Evolutionary conservation across 2,113 vertebrate species (phyloP), one percentile per base, ranked within the genome.

Genomic region (Eptesicus fuscus): DNA sequence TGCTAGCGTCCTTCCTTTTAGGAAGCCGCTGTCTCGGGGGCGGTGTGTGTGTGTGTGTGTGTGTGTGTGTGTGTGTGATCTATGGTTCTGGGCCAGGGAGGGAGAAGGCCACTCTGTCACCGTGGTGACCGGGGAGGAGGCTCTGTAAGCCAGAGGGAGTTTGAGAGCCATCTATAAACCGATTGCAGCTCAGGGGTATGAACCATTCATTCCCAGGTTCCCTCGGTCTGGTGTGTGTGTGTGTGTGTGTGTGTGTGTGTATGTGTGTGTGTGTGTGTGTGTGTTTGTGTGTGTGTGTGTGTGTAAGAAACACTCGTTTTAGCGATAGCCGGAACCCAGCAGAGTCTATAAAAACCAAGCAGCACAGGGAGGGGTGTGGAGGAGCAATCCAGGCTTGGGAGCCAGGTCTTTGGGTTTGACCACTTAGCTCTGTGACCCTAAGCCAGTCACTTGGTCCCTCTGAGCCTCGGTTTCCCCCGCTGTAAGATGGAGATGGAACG

Each of bases 181-280:
- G 1, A 30, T 32, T 0, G 14, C 28, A 10, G 32, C 70, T 6
- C 0, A 0, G 37, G 17, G 2, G 0, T 4, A 35, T 9, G 70
- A 83, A 2, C 17, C 51, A 44, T 1, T 8, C 51, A 44, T 1
- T 8, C 28, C 59, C 59, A 2, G 4, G 44, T 16, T 22, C 44
- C 37, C 51, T 32, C 3, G 20, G 0, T 30, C 49, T 23, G 18
- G 53, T 20, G 51, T 53, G n/a, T n/a, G n/a, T n/a, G n/a, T n/a
- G n/a, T n/a, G n/a, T n/a, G n/a, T n/a, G n/a, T n/a, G n/a, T n/a
- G n/a, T n/a, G n/a, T n/a, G n/a, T n/a, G n/a, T n/a, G n/a, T n/a
- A n/a, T n/a, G n/a, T n/a, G n/a, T 53, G 51, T 53, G 51, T 53
- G 51, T 53, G 17, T 53, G 51, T 53, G 51, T 53, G 51, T 53